Base-by-base conservation (phyloP, 2,113 vertebrate genomes). In the Mustela nigripes region DNA sequence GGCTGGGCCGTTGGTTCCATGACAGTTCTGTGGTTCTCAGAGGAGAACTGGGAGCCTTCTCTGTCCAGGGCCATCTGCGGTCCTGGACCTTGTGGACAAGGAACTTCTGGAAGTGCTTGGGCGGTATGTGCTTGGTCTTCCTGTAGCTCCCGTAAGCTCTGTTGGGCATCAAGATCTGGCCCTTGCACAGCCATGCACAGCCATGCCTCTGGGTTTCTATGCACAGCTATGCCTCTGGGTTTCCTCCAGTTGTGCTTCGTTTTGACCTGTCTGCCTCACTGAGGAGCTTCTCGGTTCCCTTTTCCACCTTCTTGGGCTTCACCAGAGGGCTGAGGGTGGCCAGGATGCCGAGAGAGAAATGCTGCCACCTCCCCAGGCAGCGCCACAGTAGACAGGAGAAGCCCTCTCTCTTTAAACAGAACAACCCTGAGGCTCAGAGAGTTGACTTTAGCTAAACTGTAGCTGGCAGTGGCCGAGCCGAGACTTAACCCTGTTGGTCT, bases 401-500 rank as follows among this genome's bases (percentile, higher is more conserved):
- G 48, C 48, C 74, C 33, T 2, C 22, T 67, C 4, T n/a, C 60
- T 89, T 83, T 33, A 83, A 56, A 45, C 26, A 65, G 31, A 53
- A 71, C 12, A 28, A 58, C 42, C 42, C 0, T 0, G 36, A 76
- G 10, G 31, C 78, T 86, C 73, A 42, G 15, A 58, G 85, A 95
- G 67, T n/a, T 65, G 48, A 15, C 11, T 19, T 45, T 69, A 21
- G 39, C 33, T 19, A 65, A 28, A 28, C 69, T 33, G n/a, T 9
- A 86, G 86, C 74, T 76, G 11, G 11, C n/a, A 53, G 58, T 71
- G 89, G 36, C 67, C 9, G 36, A 48, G 53, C 6, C 48, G 65
- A 36, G 31, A 48, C 50, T 39, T 0, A 0, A 79, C 4, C 21
- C 12, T 28, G 2, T 3, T 12, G 12, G 7, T 22, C 58, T 24